phyloP scores from a whole-genome alignment of 1,140 invertebrate species.

The Sinella curviseta region DNA sequence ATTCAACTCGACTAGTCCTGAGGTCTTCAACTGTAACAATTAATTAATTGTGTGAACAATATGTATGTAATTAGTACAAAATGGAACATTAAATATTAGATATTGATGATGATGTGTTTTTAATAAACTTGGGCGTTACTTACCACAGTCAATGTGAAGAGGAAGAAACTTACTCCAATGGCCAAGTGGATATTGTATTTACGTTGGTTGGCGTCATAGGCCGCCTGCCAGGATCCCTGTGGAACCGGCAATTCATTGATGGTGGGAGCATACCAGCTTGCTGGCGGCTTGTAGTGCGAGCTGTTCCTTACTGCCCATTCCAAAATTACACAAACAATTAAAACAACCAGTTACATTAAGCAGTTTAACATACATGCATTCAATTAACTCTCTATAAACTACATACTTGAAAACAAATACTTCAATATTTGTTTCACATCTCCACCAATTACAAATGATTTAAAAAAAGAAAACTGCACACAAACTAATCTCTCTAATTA shows the following conservation, averaged over 20 bases:
- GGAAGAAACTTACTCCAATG: conserved; percentile 62
- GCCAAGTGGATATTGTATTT: conserved; percentile 69
- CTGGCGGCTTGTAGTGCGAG: conserved; percentile 37
- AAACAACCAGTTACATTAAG: background rate
- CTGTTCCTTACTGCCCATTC: conserved; percentile 25
- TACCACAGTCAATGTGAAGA: conserved; percentile 64
- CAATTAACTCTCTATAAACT: background rate
- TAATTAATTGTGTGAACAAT: background rate
- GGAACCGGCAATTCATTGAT: conserved; percentile 75
- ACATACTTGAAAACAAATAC: background rate
- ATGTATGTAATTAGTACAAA: conserved; percentile 8
- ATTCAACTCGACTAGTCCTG: conserved; percentile 31
- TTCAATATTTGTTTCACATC: background rate
- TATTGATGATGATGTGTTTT: background rate
- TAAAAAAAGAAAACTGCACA: background rate
- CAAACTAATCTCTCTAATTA: too few relatives aligned
- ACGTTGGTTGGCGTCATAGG: conserved; percentile 64
- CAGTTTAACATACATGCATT: background rate
- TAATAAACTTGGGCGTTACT: too few relatives aligned
- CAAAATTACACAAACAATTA: background rate
- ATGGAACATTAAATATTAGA: background rate
- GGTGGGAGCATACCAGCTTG: conserved; percentile 53
- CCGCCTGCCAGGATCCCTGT: conserved; percentile 70
- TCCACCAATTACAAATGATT: background rate
- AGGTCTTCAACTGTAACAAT: conserved; percentile 27